Evolutionary conservation across 1,140 invertebrate genomes (phyloP).

Genomic region (Brachionus paranguensis): DNA sequence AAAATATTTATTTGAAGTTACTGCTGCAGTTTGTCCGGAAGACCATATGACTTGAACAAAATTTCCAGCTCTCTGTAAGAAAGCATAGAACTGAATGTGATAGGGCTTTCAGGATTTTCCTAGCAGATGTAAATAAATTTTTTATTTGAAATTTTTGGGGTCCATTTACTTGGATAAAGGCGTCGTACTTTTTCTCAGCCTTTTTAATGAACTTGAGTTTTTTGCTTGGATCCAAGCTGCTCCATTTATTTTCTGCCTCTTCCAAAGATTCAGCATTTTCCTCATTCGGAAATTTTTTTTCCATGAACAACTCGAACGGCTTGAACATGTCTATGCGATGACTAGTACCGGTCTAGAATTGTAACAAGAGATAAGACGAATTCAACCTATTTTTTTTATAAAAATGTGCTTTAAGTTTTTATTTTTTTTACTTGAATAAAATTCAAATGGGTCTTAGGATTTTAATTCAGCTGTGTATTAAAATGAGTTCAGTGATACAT

Average conservation of each 20-base stretch:
- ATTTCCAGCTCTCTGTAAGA: background rate
- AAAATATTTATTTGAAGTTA: background rate
- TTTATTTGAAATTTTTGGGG: too few relatives aligned
- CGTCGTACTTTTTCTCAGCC: constrained; percentile 10
- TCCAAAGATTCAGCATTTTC: constrained; percentile 17
- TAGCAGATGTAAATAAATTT: background rate
- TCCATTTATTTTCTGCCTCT: background rate
- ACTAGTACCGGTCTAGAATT: background rate
- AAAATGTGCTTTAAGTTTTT: constrained; percentile 25
- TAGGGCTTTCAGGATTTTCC: background rate
- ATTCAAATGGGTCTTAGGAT: background rate
- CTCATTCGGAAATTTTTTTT: constrained; percentile 35
- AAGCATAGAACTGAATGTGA: background rate
- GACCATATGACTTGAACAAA: background rate
- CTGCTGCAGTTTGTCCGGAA: background rate
- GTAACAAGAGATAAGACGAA: background rate
- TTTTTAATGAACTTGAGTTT: constrained; percentile 26
- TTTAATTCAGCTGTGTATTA: background rate
- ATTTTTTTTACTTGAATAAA: constrained; percentile 3
- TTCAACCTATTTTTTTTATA: background rate
- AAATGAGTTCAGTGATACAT: background rate
- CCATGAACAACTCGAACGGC: background rate
- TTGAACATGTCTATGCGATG: background rate
- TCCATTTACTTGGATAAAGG: background rate
- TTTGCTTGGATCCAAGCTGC: background rate